phyloP scores from a whole-genome alignment of 2,113 vertebrate species.

The Poeciliopsis prolifica region DNA sequence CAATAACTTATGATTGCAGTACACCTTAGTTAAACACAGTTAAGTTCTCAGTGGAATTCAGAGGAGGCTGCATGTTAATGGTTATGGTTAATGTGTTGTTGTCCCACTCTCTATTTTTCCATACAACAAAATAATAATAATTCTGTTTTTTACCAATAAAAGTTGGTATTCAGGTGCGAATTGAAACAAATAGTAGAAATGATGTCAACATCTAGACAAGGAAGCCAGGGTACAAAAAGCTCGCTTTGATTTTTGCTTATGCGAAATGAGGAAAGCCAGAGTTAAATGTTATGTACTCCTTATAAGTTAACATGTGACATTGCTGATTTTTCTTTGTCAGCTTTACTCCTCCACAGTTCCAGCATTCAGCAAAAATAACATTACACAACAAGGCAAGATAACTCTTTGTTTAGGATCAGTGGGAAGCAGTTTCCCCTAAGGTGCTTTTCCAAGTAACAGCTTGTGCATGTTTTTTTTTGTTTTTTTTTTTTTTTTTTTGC shows the following conservation, averaged over 20 bases:
- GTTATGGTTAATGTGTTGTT: not conserved
- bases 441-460: not conserved
- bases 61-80: no score
- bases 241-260: not conserved
- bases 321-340: not conserved
- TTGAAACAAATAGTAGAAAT: not conserved
- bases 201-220: not conserved
- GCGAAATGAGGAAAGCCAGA: not conserved
- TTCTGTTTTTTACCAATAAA: not conserved
- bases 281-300: not conserved
- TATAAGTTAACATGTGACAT: not conserved
- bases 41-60: no score
- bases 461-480: not conserved
- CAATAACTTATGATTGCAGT: no score
- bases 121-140: not conserved
- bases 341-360: not conserved
- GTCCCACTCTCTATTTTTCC: not conserved
- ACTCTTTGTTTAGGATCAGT: not conserved
- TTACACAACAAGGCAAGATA: not conserved
- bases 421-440: not conserved
- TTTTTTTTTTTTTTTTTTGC: not conserved
- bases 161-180: not conserved
- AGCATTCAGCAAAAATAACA: not conserved
- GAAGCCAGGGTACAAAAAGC: not conserved
- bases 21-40: no score